phyloP scores from a whole-genome alignment of 2,113 vertebrate genomes.

The Okapia johnstoni region DNA sequence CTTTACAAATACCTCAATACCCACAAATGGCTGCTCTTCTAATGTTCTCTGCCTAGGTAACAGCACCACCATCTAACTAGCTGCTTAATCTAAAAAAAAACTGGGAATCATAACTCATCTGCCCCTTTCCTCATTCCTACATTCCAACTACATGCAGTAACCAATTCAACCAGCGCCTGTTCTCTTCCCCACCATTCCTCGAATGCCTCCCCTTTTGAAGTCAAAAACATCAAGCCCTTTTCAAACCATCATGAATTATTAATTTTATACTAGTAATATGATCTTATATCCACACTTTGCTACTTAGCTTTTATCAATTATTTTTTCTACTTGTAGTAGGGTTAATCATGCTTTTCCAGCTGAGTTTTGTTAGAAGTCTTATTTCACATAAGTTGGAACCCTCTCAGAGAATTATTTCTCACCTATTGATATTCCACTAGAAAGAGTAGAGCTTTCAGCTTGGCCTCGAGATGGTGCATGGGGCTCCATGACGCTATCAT shows the following conservation, averaged over 20 bases:
- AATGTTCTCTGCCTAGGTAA: not conserved
- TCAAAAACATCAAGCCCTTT: conserved; percentile 8
- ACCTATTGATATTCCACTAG: conserved; percentile 98
- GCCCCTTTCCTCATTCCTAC: not conserved
- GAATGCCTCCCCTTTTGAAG: not conserved
- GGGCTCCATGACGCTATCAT: conserved; percentile 98
- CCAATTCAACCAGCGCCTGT: not conserved
- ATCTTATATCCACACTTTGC: not conserved
- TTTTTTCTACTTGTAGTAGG: not conserved
- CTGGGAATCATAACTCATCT: not conserved
- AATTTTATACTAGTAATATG: not conserved
- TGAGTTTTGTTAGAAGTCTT: not conserved
- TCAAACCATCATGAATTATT: not conserved
- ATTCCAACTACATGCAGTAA: not conserved
- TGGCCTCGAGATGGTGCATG: conserved; percentile 92
- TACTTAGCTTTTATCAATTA: not conserved
- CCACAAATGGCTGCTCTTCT: not conserved
- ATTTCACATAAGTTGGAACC: not conserved
- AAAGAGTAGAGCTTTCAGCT: conserved; percentile 95
- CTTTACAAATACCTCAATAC: not conserved
- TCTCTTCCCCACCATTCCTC: not conserved
- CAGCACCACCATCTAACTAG: not conserved
- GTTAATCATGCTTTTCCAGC: not conserved
- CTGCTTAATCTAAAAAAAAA: not conserved
- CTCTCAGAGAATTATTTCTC: conserved; percentile 19